Base-by-base conservation (phyloP, 23 tunicate genomes). In the Halocynthia aurantium region DNA sequence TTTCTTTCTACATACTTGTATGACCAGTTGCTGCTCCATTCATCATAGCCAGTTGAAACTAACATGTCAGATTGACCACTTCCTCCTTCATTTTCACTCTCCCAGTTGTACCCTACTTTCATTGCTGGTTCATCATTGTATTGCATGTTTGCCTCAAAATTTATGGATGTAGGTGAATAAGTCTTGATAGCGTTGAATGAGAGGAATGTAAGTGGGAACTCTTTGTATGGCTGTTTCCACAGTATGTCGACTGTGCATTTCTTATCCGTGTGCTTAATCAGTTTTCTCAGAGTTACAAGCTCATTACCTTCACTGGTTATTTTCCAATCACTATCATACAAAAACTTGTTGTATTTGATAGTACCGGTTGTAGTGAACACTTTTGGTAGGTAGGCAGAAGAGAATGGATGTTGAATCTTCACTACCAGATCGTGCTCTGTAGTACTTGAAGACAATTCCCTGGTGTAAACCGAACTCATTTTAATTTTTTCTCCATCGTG, bases 261-360 rank as follows among this genome's bases (percentile, higher is more conserved):
- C 12, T 61, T 69, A 10, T 80, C 85, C 0, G 19, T 70, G 51
- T 69, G 61, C 12, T 21, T 22, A 75, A 65, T 80, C 50, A 69
- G 62, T 57, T 84, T 89, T 60, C 52, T 70, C 57, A 89, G 49
- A 8, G 69, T 62, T 58, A 75, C 88, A 52, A 84, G 67, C 44
- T 89, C 85, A 53, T 74, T 22, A 7, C 50, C 64, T 21, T 84
- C 63, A 13, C 82, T 72, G 51, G 72, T 62, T 19, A 89, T 89
- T 21, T 68, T 60, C 85, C 84, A 89, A 71, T 76, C 80, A 74
- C 96, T 89, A 56, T 58, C 69, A 80, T 89, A 84, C 61, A 74
- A n/a, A 7, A 73, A 67, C 15, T 75, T 22, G 50, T 75, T 53
- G 52, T 78, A 20, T 11, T 61, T 57, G 56, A 84, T 76, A 31